These are phyloP conservation scores for Manis javanica DNA, from an alignment of 2,797 vertebrate species.

Conservation along the genomic window DNA sequence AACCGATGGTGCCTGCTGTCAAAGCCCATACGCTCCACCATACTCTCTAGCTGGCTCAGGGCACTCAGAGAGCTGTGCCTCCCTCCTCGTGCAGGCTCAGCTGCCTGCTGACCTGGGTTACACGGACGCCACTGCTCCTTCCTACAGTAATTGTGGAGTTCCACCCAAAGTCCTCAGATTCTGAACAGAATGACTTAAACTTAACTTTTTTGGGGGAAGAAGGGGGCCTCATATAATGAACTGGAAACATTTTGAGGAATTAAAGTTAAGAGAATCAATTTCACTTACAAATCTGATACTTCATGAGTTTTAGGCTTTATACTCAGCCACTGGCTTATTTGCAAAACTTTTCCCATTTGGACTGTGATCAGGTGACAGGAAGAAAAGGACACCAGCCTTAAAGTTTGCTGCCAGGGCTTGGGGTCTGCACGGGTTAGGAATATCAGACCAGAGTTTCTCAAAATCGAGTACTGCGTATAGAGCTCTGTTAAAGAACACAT, in stretches of 20 bases:
- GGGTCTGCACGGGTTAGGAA: not conserved
- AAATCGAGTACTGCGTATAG: not conserved
- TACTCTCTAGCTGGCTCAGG: no score
- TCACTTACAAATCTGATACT: not conserved
- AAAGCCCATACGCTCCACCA: not conserved
- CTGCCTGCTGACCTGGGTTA: no score
- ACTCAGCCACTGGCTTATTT: not conserved
- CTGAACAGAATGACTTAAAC: not conserved
- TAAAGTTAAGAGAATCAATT: not conserved
- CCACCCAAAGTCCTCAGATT: not conserved
- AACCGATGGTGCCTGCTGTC: not conserved
- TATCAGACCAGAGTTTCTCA: not conserved
- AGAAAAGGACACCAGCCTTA: not conserved
- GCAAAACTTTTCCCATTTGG: not conserved
- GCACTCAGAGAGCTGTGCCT: not conserved
- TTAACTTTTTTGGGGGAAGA: not conserved
- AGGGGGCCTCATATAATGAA: not conserved
- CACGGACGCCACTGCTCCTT: not conserved
- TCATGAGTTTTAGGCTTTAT: not conserved
- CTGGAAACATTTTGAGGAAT: not conserved
- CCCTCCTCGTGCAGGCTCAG: not conserved
- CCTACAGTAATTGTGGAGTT: not conserved
- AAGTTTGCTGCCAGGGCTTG: not conserved
- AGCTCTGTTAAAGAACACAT: not conserved
- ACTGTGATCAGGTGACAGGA: not conserved